Evolutionary conservation across 2,113 vertebrate species (phyloP), one percentile per base, ranked within the genome.

Genomic region (Neolamprologus tretocephalus): DNA sequence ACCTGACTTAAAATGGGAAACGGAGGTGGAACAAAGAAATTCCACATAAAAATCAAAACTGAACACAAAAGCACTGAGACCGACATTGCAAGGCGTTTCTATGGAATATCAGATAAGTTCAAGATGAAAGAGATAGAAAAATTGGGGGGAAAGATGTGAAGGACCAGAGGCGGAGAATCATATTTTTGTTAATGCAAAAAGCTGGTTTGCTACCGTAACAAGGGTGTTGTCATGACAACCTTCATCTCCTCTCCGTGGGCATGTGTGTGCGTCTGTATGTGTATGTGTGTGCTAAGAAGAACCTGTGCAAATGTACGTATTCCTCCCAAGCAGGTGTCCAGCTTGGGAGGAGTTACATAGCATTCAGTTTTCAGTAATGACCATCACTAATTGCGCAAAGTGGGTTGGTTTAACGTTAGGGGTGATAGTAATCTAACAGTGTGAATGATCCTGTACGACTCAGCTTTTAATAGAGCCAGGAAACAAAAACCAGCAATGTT

Each of bases 171-270:
- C 47, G 57, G 75, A 89, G 80, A 84, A 84, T 85, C 68, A 11
- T 81, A 17, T 51, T 82, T 83, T 78, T 21, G 45, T 90, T 83
- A 23, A 57, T 45, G 71, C 42, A 82, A 89, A 89, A 86, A 79
- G 68, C 51, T 33, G 86, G 35, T 61, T 81, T 84, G 21, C 89
- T 58, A 78, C 81, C 54, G 71, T 83, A 71, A 92, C 83, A 88
- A 37, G 54, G 35, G 80, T 54, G 92, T 94, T 33, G 90, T 61
- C 91, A 91, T 93, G 94, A 87, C 90, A 93, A 91, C 93, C 82
- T 89, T 84, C 66, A 75, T 85, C 58, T 66, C 35, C 81, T 66
- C 53, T 57, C 6, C 7, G 45, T 63, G 58, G 58, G 33, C 45
- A 42, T 68, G 42, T 7, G 45, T 57, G 51, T 51, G 31, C 26